These are phyloP conservation scores for Rhopalosiphum padi DNA, from an alignment of 1,140 invertebrate species.

Conservation along the genomic window DNA sequence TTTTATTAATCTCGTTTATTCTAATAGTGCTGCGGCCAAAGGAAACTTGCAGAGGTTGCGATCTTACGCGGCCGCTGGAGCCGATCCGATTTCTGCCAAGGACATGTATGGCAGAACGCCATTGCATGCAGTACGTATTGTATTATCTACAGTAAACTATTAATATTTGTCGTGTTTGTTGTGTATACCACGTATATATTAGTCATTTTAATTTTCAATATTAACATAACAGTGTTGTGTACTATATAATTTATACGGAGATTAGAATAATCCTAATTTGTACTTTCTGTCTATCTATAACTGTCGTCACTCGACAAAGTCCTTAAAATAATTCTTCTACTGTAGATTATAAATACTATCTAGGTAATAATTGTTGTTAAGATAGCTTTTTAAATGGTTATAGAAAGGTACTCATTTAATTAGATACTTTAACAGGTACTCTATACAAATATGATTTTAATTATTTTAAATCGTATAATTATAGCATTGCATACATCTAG, in stretches of 20 bases:
- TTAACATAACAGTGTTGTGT: not conserved
- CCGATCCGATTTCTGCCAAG: constrained; percentile 67
- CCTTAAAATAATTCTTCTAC: too few relatives aligned
- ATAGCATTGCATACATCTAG: too few relatives aligned
- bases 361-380: too few relatives aligned
- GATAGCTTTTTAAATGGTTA: too few relatives aligned
- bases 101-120: constrained; percentile 71
- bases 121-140: constrained; percentile 67
- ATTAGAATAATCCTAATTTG: not conserved
- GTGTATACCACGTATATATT: too few relatives aligned
- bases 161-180: not conserved
- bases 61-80: constrained; percentile 72
- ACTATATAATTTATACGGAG: not conserved
- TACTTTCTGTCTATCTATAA: not conserved
- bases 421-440: too few relatives aligned
- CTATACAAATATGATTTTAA: too few relatives aligned
- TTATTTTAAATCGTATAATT: too few relatives aligned
- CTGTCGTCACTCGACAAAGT: too few relatives aligned
- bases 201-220: not conserved
- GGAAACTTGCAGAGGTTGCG: constrained; percentile 68
- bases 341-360: too few relatives aligned
- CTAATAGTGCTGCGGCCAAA: constrained; percentile 66
- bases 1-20: not conserved
- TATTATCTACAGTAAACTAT: not conserved
- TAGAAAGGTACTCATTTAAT: too few relatives aligned